Evolutionary conservation across 2,797 vertebrate species (phyloP), one percentile per base, ranked within the genome.

Genomic region (Neostethus bicornis): DNA sequence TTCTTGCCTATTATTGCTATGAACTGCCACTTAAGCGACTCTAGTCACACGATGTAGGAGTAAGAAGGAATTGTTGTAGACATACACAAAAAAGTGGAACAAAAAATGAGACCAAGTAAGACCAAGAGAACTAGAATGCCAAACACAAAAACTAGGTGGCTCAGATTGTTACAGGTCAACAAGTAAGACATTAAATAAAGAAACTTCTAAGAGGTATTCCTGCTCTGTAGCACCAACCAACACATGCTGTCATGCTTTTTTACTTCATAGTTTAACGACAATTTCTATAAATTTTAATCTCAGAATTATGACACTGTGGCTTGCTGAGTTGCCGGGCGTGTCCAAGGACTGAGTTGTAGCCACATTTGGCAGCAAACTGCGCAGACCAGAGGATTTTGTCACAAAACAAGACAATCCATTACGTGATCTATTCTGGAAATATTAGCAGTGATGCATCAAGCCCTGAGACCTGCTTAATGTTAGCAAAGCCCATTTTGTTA

Each of bases 381-480:
- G 47, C 25, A 2, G 47, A 58, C 57, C 59, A 41, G 68, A 58
- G 31, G 26, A 48, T 14, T 48, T 51, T 41, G 0, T 45, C 42
- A 24, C 44, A 60, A 61, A 74, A 57, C 7, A 2, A 46, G 43
- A 11, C 54, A 45, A 59, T 73, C 49, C 50, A 56, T 59, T 62
- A 62, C 34, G 17, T 5, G 9, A 51, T 63, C 43, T 51, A 21
- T 9, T 66, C 47, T 51, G 50, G 55, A 75, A 70, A 66, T 55
- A 80, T 66, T 45, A 66, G 61, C 44, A 20, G 66, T 16, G 51
- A 70, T 38, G 34, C 44, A 63, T 64, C 35, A 51, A 64, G 46
- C 67, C 25, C 17, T 8, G 5, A 38, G 35, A 39, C 51, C n/a
- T 5, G 4, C 29, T 51, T 47, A 0, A 23, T 8, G 46, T 54